These are phyloP conservation scores for Muscicapa adusta DNA, from an alignment of 2,113 vertebrate species.

Conservation along the genomic window DNA sequence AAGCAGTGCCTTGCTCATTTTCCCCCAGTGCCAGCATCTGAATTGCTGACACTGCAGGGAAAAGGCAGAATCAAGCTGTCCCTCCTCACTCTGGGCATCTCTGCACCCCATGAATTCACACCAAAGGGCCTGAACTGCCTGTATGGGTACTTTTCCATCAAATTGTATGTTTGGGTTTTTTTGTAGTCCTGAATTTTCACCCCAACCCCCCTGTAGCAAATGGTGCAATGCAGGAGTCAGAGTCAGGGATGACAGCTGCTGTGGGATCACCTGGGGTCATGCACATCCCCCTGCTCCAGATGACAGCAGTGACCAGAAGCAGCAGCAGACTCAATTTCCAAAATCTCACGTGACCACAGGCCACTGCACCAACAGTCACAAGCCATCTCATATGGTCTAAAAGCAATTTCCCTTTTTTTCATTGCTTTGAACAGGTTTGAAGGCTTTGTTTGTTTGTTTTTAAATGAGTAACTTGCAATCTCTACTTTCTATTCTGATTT, in stretches of 20 bases:
- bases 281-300: accelerated
- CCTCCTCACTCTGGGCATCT: accelerated
- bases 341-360: neutral
- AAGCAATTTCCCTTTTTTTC: neutral
- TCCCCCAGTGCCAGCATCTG: neutral
- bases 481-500: neutral
- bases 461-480: neutral
- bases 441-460: neutral
- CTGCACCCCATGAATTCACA: neutral
- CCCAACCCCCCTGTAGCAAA: neutral
- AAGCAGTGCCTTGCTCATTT: neutral
- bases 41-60: neutral
- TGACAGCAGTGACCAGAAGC: neutral
- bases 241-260: neutral
- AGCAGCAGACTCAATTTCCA: neutral
- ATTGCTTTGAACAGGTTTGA: neutral
- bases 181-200: neutral
- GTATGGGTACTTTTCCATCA: neutral
- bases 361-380: neutral
- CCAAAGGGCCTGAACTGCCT: neutral
- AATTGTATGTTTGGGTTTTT: accelerated
- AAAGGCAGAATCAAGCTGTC: neutral
- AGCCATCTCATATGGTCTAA: accelerated
- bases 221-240: neutral
- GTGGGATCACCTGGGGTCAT: neutral